These are phyloP conservation scores for Diaphora mendica DNA, from an alignment of 2,888 invertebrate species.

Conservation along the genomic window DNA sequence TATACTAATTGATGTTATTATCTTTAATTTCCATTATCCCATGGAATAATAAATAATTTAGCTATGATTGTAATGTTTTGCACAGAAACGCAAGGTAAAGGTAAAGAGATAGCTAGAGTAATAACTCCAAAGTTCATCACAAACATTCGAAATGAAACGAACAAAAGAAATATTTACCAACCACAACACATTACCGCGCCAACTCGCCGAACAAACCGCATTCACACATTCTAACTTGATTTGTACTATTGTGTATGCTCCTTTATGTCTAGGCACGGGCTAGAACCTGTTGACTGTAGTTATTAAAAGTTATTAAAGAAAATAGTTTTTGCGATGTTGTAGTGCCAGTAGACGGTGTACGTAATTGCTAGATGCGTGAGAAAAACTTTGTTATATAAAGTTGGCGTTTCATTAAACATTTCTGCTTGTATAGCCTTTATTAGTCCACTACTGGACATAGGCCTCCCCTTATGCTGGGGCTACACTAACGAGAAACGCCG, in stretches of 20 bases:
- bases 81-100: background rate
- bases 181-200: constrained; percentile 5
- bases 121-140: background rate
- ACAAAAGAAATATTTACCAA: constrained; percentile 4
- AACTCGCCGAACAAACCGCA: constrained; percentile 4
- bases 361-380: constrained; percentile 72
- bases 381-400: constrained; percentile 44
- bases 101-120: background rate
- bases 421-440: background rate
- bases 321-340: constrained; percentile 67
- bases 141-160: background rate
- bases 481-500: no score
- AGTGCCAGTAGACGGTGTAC: constrained; percentile 61
- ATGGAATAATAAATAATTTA: background rate
- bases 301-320: constrained; percentile 68
- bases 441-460: no score
- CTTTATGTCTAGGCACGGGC: constrained; percentile 36
- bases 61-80: background rate
- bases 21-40: background rate
- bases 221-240: constrained; percentile 8
- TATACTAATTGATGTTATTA: background rate
- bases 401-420: background rate
- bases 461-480: background rate
- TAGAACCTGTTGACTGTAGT: constrained; percentile 61
- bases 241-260: constrained; percentile 16